A percentile compares a stretch with the other conserved stretches of the same genome.
phyloP scores from a whole-genome alignment of 2,888 invertebrate species.

The Adela reaumurella region DNA sequence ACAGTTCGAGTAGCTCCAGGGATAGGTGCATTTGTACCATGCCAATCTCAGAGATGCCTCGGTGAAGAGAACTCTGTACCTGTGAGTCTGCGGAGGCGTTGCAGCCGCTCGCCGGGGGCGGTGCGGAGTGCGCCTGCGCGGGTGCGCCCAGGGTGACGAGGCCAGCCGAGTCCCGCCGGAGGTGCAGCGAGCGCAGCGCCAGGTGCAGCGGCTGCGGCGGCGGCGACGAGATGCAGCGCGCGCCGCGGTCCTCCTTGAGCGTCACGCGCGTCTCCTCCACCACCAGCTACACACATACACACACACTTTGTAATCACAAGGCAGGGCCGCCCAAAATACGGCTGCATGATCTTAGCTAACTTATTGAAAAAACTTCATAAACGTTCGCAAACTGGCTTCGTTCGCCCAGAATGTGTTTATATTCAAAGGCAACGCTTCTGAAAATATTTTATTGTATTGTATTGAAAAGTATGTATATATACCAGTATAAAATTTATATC shows the following conservation, averaged over 20 bases:
- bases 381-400: too few relatives aligned
- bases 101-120: slow-evolving; percentile 24
- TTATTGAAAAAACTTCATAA: too few relatives aligned
- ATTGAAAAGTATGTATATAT: too few relatives aligned
- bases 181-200: slow-evolving; percentile 64
- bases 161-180: slow-evolving; percentile 71
- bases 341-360: too few relatives aligned
- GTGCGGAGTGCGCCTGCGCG: slow-evolving; percentile 21
- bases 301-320: neutral
- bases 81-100: slow-evolving; percentile 17
- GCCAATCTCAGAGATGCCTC: too few relatives aligned
- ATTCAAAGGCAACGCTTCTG: too few relatives aligned
- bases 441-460: too few relatives aligned
- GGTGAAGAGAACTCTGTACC: neutral
- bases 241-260: slow-evolving; percentile 79
- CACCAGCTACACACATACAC: slow-evolving; percentile 49
- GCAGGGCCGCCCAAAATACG: neutral
- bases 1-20: too few relatives aligned
- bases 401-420: too few relatives aligned
- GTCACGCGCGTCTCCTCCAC: slow-evolving; percentile 73
- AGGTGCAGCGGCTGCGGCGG: slow-evolving; percentile 78
- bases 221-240: slow-evolving; percentile 67
- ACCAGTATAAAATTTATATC: too few relatives aligned
- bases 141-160: slow-evolving; percentile 69
- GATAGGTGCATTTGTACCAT: too few relatives aligned